A percentile compares a stretch with the other conserved stretches of the same genome.
Evolutionary conservation across 2,888 invertebrate species (phyloP).

Genomic region (Cheilosia grossa): DNA sequence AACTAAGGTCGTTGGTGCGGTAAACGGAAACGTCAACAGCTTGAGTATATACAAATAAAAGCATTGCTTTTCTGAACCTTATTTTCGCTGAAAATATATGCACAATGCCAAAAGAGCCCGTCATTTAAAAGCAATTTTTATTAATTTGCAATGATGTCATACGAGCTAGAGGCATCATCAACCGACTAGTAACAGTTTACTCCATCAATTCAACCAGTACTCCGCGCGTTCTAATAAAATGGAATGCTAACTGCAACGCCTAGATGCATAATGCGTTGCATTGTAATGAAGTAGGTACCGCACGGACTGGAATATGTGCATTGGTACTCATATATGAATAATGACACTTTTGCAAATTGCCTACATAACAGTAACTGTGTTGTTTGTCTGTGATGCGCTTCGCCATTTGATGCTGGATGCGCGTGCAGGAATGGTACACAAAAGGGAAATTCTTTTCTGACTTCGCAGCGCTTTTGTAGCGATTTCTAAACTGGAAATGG

Average conservation of each 20-base stretch:
- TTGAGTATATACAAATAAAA: not conserved
- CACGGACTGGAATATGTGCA: conserved; percentile 6
- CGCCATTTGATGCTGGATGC: conserved; percentile 35
- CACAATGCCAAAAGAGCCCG: conserved; percentile 29
- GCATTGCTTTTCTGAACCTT: conserved; percentile 7
- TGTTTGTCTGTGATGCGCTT: conserved; percentile 48
- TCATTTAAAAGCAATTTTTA: conserved; percentile 57
- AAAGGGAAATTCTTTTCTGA: not conserved
- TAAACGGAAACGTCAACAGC: conserved; percentile 20
- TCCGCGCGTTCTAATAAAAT: conserved; percentile 39
- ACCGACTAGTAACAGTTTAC: conserved; percentile 1
- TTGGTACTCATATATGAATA: conserved; percentile 37
- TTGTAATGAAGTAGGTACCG: conserved; percentile 49
- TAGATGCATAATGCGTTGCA: conserved; percentile 50
- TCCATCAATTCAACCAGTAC: conserved; percentile 32
- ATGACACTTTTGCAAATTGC: conserved; percentile 58
- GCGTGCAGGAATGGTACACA: conserved; percentile 48
- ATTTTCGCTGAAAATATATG: conserved; percentile 6
- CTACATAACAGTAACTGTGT: conserved; percentile 49
- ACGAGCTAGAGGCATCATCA: conserved; percentile 38
- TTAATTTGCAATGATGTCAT: conserved; percentile 69
- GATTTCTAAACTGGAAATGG: conserved; percentile 17
- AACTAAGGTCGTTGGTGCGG: conserved; percentile 12
- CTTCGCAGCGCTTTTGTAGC: not conserved
- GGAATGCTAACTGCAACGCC: conserved; percentile 28